Percentiles rank a stretch among this genome's conserved stretches.
Conservation (phyloP, 2,888 invertebrate species). For the Orchesellides sinensis region DNA sequence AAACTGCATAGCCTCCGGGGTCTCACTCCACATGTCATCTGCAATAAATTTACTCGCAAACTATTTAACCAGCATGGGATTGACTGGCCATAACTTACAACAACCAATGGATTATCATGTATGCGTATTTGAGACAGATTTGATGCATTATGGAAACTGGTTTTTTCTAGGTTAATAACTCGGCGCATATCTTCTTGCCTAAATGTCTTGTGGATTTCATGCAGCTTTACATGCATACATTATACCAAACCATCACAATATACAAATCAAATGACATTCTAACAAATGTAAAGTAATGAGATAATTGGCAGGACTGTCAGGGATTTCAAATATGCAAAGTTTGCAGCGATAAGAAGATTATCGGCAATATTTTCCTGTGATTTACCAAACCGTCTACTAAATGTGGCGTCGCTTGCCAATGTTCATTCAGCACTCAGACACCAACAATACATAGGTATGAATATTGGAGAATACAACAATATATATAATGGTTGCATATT, state of each 20-base stretch:
- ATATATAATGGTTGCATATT: no score
- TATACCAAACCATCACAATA: no score
- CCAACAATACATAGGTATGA: no score
- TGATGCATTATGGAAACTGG: constrained; percentile 54
- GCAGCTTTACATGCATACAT: no score
- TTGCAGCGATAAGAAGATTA: no score
- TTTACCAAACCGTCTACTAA: no score
- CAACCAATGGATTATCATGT: constrained; percentile 50
- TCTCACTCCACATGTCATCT: constrained; percentile 36
- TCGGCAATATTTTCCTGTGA: no score
- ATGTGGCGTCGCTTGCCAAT: no score
- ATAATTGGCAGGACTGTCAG: constrained; percentile 11
- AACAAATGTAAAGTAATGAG: background rate
- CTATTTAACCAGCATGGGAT: constrained; percentile 15
- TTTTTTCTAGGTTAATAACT: constrained; percentile 68
- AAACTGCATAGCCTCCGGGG: background rate
- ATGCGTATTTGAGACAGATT: no score
- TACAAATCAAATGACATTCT: no score
- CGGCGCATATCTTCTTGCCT: constrained; percentile 23
- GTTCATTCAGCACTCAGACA: no score
- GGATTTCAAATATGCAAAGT: background rate
- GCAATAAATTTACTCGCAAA: constrained; percentile 46
- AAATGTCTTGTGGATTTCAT: background rate
- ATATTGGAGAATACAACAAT: no score
- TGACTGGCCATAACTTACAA: constrained; percentile 40